Percentiles rank a stretch among this genome's conserved stretches.
Conservation (phyloP, 2,113 vertebrate genomes). For the Urocolius indicus region DNA sequence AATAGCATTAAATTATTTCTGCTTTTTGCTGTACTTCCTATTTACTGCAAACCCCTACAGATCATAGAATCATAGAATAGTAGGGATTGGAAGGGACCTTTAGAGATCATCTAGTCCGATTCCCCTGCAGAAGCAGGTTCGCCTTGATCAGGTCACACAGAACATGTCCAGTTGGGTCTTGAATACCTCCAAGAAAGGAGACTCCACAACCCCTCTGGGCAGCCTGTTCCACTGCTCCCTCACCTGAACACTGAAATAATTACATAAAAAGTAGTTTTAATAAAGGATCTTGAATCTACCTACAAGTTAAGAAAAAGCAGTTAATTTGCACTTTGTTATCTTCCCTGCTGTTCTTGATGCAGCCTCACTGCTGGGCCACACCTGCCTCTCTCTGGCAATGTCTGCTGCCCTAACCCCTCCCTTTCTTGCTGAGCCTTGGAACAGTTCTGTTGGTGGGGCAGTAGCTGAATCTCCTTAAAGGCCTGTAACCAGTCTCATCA, state of each 20-base stretch:
- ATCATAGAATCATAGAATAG: no score
- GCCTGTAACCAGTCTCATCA: not conserved
- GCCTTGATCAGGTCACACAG: no score
- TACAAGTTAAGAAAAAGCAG: not conserved
- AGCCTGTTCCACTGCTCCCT: no score
- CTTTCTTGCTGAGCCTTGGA: not conserved
- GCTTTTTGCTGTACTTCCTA: not conserved
- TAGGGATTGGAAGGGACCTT: no score
- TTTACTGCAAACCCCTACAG: not conserved
- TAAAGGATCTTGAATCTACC: not conserved
- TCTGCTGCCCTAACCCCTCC: not conserved
- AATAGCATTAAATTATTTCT: not conserved
- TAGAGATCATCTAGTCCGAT: no score
- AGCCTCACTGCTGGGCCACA: not conserved
- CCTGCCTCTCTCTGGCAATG: not conserved
- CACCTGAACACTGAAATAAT: no score
- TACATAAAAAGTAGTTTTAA: not conserved
- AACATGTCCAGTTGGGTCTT: no score
- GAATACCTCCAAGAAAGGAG: no score
- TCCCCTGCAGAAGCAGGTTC: no score
- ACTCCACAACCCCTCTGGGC: no score
- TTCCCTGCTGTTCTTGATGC: not conserved
- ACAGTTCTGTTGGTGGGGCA: not conserved
- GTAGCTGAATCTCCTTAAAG: not conserved
- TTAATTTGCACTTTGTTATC: not conserved